Percentiles rank a stretch among this genome's conserved stretches.
phyloP scores from a whole-genome alignment of 2,888 invertebrate species.

The Heliconius charithonia region DNA sequence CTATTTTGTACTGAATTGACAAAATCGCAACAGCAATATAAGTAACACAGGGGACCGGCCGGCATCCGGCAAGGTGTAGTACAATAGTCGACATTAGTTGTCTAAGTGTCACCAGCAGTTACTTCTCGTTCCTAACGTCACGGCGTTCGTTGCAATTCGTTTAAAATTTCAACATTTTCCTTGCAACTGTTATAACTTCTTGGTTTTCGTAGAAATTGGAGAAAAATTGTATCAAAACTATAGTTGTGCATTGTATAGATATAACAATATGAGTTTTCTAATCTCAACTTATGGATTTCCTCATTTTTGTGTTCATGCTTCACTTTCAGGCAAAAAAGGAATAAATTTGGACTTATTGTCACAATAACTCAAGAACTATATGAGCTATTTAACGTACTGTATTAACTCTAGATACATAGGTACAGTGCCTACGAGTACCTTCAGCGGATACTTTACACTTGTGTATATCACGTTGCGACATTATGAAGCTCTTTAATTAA shows the following conservation, averaged over 20 bases:
- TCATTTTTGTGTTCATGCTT: too few species aligned
- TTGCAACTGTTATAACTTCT: conserved; percentile 21
- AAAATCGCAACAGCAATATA: conserved; percentile 6
- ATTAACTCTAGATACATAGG: too few species aligned
- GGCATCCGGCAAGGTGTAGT: conserved; percentile 6
- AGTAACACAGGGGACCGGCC: not conserved
- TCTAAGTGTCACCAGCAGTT: conserved; percentile 36
- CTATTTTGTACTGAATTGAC: not conserved
- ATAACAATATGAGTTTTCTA: not conserved
- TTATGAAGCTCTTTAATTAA: not conserved
- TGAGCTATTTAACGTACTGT: too few species aligned
- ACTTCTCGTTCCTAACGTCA: conserved; percentile 19
- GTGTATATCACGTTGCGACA: not conserved
- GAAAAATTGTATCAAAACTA: not conserved
- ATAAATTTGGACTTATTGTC: too few species aligned
- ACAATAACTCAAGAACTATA: too few species aligned
- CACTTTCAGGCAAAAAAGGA: too few species aligned
- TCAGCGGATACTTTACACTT: too few species aligned
- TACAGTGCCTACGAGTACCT: too few species aligned
- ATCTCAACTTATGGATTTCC: too few species aligned
- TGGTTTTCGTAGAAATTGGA: conserved; percentile 2
- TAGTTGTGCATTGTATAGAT: not conserved
- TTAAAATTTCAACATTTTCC: conserved; percentile 34
- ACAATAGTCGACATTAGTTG: conserved; percentile 38
- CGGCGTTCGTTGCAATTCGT: conserved; percentile 30